Evolutionary conservation across 2,113 vertebrate genomes (phyloP).

Genomic region (Gallinago media): DNA sequence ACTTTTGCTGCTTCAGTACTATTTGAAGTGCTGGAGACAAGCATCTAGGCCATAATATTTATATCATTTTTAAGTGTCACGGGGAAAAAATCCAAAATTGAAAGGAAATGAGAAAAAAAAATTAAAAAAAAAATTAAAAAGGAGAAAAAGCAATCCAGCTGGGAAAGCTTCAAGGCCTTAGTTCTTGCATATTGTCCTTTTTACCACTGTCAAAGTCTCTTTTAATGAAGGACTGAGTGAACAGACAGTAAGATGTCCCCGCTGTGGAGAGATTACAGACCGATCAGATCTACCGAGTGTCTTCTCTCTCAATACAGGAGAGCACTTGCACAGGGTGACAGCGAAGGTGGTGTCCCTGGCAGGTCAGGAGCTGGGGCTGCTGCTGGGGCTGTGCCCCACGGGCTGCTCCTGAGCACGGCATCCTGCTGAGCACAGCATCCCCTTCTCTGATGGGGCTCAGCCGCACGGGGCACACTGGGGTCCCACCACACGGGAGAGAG

Average conservation of each 20-base stretch:
- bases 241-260: neutral
- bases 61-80: neutral
- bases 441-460: rapidly evolving
- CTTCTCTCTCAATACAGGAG: neutral
- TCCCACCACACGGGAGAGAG: rapidly evolving
- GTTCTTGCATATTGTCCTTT: neutral
- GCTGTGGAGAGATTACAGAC: neutral
- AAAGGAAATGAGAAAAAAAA: neutral
- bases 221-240: neutral
- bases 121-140: neutral
- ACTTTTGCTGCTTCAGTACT: neutral
- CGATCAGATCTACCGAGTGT: no score
- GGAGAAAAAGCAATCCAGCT: neutral
- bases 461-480: rapidly evolving
- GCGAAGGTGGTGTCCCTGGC: rapidly evolving
- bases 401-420: neutral
- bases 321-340: neutral
- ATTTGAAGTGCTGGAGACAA: neutral
- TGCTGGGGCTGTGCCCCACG: rapidly evolving
- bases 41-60: neutral
- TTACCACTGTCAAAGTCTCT: neutral
- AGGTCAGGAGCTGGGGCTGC: neutral
- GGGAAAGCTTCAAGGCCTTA: neutral
- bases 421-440: neutral
- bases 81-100: neutral